These are phyloP conservation scores for Nymphalis io DNA, from an alignment of 1,140 invertebrate genomes.

Conservation along the genomic window DNA sequence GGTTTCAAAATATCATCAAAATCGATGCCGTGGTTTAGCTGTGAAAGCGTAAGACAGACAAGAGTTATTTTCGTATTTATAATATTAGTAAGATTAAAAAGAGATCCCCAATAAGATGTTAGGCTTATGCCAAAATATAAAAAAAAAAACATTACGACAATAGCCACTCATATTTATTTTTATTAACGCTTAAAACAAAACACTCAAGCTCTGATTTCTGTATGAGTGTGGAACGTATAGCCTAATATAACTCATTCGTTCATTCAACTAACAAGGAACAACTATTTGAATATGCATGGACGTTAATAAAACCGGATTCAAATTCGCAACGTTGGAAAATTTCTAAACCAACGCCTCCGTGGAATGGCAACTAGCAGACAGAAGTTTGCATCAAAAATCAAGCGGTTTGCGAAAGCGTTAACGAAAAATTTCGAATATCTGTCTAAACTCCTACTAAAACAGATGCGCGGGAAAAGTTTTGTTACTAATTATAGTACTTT, in stretches of 20 bases:
- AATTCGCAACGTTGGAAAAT: constrained; percentile 54
- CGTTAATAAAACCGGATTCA: constrained; percentile 63
- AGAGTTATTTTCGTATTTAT: too few species aligned
- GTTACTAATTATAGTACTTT: constrained; percentile 20
- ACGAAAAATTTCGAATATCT: constrained; percentile 62
- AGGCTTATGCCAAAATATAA: too few species aligned
- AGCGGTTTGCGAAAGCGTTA: constrained; percentile 38
- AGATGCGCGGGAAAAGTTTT: constrained; percentile 26
- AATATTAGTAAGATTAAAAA: too few species aligned
- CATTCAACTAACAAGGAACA: constrained; percentile 43
- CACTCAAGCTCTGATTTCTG: not conserved
- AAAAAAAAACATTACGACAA: not conserved
- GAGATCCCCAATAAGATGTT: too few species aligned
- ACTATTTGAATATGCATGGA: constrained; percentile 72
- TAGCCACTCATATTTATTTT: not conserved
- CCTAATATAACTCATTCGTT: constrained; percentile 43
- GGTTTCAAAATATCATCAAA: too few species aligned
- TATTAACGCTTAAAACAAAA: not conserved
- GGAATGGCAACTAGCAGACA: constrained; percentile 54
- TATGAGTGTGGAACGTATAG: not conserved
- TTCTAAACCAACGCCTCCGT: constrained; percentile 53
- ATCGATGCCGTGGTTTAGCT: too few species aligned
- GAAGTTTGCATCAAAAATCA: constrained; percentile 70
- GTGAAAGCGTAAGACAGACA: too few species aligned
- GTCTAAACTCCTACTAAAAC: constrained; percentile 31